These are phyloP conservation scores for Caprella mutica DNA, from an alignment of 2,888 invertebrate genomes.

Conservation along the genomic window DNA sequence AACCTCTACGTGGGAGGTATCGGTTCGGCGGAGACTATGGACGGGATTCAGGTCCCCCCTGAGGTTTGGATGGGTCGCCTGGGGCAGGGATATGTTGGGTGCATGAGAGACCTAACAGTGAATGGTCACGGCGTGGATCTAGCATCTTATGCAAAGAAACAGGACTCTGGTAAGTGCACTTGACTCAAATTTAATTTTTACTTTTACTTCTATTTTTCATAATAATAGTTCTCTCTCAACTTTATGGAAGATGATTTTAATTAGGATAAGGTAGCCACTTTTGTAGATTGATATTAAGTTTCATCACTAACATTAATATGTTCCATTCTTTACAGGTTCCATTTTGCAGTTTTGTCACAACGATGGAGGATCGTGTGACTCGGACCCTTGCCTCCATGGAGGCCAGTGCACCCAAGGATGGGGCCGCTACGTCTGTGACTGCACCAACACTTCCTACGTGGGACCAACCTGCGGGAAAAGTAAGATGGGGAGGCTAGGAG, in stretches of 20 bases:
- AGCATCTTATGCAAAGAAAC: conserved; percentile 73
- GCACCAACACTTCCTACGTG: conserved; percentile 71
- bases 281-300: background rate
- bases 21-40: conserved; percentile 44
- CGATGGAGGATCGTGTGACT: conserved; percentile 43
- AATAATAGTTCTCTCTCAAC: background rate
- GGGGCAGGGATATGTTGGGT: conserved; percentile 84
- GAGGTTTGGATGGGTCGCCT: conserved; percentile 83
- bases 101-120: conserved; percentile 74
- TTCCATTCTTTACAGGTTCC: conserved; percentile 56
- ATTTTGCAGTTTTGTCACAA: conserved; percentile 80
- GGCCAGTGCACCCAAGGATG: conserved; percentile 84
- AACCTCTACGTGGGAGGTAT: conserved; percentile 79
- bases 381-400: conserved; percentile 78
- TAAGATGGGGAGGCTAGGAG: conserved; percentile 39
- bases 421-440: conserved; percentile 90
- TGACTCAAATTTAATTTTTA: background rate
- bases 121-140: conserved; percentile 81
- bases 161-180: conserved; percentile 63
- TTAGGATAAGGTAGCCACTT: background rate
- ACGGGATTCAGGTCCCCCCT: conserved; percentile 65
- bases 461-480: conserved; percentile 85
- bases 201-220: background rate
- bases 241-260: background rate
- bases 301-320: no score